Evolutionary conservation across 2,888 invertebrate genomes (phyloP), one percentile per base, ranked within the genome.

Genomic region (Ophion ventricosus): DNA sequence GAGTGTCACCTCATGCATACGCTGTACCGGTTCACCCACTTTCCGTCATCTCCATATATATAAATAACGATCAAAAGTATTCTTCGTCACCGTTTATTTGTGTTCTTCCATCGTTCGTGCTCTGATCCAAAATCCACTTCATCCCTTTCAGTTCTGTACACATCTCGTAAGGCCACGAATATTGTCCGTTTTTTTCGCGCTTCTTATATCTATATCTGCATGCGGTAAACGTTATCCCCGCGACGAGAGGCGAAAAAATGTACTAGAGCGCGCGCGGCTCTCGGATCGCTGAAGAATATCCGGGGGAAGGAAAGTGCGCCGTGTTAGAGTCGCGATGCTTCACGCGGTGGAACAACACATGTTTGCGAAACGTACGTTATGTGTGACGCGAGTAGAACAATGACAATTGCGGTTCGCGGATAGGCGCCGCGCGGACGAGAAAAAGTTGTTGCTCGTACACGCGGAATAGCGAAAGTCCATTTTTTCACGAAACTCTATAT

Each of bases 401-500:
- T 70, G 70, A 26, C 56, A 56, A 26, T 23, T 54, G 70, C 29
- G 70, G 56, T 54, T 20, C 29, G 70, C 25, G 56, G 56, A 70
- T 49, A 25, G 49, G 10, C 20, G 8, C 20, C 20, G 20, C 23
- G 20, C 7, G 57, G 23, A 23, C 57, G 20, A 57, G 23, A 57
- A 57, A 20, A 20, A 57, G 57, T 57, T 10, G 20, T 23, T 4
- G 4, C n/a, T 54, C 17, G 17, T 57, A 57, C 7, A 57, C 20
- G 20, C 10, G 57, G 20, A 20, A 20, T 57, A 20, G 20, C 20
- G 57, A 23, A 23, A 23, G 79, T 11, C 49, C 49, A 49, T 14
- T 49, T 49, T 40, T 17, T 63, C 64, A 23, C 70, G 70, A 64
- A 75, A 83, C 79, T 79, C 66, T 25, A 77, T 64, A 84, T 69